These are phyloP conservation scores for Astyanax mexicanus DNA, from an alignment of 2,797 vertebrate species.

Conservation along the genomic window DNA sequence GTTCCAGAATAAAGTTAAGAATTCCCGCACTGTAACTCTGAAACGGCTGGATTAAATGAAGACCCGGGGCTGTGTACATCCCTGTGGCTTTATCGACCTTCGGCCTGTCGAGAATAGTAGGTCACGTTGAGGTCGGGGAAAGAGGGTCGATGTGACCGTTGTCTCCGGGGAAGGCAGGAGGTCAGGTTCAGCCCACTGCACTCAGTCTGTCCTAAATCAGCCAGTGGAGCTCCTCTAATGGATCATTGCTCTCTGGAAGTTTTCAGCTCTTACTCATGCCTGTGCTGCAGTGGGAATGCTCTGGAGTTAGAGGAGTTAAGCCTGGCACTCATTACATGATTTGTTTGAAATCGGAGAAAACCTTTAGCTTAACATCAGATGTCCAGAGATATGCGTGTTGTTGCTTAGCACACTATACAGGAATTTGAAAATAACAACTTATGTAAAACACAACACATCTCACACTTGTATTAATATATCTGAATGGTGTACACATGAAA, in stretches of 20 bases:
- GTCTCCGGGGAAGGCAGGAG: constrained; percentile 23
- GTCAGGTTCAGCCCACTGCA: constrained; percentile 19
- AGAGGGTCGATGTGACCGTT: constrained; percentile 8
- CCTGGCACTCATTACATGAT: too few species aligned
- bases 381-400: too few species aligned
- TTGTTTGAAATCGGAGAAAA: too few species aligned
- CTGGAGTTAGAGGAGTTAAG: too few species aligned
- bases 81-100: constrained; percentile 14
- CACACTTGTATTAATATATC: too few species aligned
- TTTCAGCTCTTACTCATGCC: not conserved
- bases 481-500: too few species aligned
- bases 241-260: constrained; percentile 8
- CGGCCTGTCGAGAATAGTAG: constrained; percentile 11
- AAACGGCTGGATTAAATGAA: constrained; percentile 5
- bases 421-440: too few species aligned
- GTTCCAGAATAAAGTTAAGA: not conserved
- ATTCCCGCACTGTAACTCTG: constrained; percentile 17
- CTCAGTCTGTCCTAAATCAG: constrained; percentile 35
- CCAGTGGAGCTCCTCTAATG: constrained; percentile 21
- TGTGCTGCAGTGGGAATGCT: not conserved
- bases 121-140: not conserved
- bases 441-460: too few species aligned
- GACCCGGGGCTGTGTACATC: not conserved
- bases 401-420: too few species aligned
- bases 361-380: too few species aligned